phyloP scores from a whole-genome alignment of 2,797 vertebrate genomes.

The Thaleichthys pacificus region DNA sequence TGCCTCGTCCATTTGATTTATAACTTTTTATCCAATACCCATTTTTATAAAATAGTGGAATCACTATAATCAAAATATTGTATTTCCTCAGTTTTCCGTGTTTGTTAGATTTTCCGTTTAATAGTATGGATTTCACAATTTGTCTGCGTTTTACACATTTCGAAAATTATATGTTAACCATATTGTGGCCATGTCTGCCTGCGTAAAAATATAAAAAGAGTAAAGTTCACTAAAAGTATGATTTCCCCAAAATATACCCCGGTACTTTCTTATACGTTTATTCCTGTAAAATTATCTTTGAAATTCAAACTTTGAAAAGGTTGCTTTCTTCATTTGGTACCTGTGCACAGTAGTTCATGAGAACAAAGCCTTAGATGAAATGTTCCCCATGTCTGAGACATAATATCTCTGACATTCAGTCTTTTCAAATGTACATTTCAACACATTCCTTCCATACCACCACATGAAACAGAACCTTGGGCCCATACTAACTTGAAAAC shows the following conservation, averaged over 20 bases:
- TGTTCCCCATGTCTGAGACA: slow-evolving; percentile 36
- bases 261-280: neutral
- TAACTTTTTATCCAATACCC: too few species aligned
- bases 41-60: too few species aligned
- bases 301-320: slow-evolving; percentile 29
- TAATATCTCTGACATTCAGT: slow-evolving; percentile 52
- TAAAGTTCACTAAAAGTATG: neutral
- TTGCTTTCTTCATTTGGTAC: slow-evolving; percentile 24
- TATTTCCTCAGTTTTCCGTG: too few species aligned
- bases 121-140: too few species aligned
- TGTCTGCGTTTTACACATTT: too few species aligned
- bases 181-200: neutral
- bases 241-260: neutral
- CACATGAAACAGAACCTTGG: slow-evolving; percentile 57
- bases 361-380: slow-evolving; percentile 32
- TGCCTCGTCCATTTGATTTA: too few species aligned
- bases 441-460: slow-evolving; percentile 61
- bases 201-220: neutral
- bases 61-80: too few species aligned
- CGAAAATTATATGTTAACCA: neutral
- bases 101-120: too few species aligned
- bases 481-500: neutral
- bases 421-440: slow-evolving; percentile 62
- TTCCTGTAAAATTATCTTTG: neutral
- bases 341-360: slow-evolving; percentile 11